These are phyloP conservation scores for Felis catus DNA, from an alignment of 2,113 vertebrate genomes.

Conservation along the genomic window F.catus_Fca126_mat1.0 CM031419.1:55435501-55436000, in stretches of 20 bases:
- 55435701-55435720: neutral
- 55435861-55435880: constrained; percentile 10
- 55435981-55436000: neutral
- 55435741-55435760: neutral
- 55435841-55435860: neutral
- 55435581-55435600: no score
- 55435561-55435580: neutral
- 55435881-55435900: neutral
- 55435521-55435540: neutral
- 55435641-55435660: neutral
- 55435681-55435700: neutral
- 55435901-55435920: neutral
- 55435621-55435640: neutral
- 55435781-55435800: neutral
- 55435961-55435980: neutral
- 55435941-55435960: neutral
- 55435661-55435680: neutral
- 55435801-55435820: neutral
- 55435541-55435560: neutral
- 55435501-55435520: neutral
- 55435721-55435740: neutral
- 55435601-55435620: neutral
- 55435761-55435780: constrained; percentile 19
- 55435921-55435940: neutral
- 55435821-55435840: constrained; percentile 25